Conservation (phyloP, 2,113 vertebrate species). For the Rhegmatorhina hoffmannsi region DNA sequence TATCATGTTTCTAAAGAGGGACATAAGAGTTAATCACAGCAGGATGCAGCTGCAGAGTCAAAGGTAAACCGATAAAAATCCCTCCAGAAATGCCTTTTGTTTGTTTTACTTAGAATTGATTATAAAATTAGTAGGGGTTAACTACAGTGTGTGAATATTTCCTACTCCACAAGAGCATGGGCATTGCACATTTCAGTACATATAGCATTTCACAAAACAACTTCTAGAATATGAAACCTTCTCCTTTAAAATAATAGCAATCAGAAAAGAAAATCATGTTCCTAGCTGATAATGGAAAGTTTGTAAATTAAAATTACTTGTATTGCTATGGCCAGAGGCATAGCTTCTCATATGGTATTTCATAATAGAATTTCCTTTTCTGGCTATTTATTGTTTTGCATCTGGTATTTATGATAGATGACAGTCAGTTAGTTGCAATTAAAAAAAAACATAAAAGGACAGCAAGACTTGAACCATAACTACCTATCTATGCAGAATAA, state of each 20-base stretch:
- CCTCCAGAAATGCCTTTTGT: background rate
- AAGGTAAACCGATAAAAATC: background rate
- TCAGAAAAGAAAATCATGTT: background rate
- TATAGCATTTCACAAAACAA: background rate
- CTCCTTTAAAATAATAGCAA: background rate
- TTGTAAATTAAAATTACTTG: background rate
- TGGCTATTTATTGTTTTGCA: conserved; percentile 1
- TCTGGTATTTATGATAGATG: background rate
- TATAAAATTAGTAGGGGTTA: background rate
- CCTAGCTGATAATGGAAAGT: background rate
- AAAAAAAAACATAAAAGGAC: background rate
- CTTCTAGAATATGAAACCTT: background rate
- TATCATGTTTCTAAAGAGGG: background rate
- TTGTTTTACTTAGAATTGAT: background rate
- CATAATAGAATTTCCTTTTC: conserved; percentile 15
- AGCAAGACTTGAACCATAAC: background rate
- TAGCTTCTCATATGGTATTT: background rate
- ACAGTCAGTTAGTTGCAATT: background rate
- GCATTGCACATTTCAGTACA: background rate
- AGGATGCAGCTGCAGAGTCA: background rate
- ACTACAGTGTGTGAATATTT: background rate
- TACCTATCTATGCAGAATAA: background rate
- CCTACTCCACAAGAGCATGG: background rate
- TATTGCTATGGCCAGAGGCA: background rate
- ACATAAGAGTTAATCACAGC: background rate